Evolutionary conservation across 2,888 invertebrate species (phyloP).

Genomic region (Crematogaster levior): DNA sequence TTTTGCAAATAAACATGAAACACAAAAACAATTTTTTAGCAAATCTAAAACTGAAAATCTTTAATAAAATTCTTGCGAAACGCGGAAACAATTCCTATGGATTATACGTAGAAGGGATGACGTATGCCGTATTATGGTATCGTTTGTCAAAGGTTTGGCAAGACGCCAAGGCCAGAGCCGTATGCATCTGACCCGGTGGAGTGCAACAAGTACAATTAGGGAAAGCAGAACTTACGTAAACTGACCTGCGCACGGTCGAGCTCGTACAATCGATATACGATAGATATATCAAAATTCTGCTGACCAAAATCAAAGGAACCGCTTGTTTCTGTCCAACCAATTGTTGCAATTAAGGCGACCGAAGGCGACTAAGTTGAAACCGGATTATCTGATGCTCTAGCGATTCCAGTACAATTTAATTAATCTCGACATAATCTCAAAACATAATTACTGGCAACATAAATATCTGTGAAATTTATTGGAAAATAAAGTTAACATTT

Average conservation of each 20-base stretch:
- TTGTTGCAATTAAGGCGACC: no score
- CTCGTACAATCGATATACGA: conserved; percentile 65
- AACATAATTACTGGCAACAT: neutral
- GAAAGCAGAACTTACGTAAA: conserved; percentile 72
- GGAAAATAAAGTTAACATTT: neutral
- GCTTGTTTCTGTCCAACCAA: conserved; percentile 12
- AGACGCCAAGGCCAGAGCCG: conserved; percentile 67
- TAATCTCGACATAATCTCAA: conserved; percentile 5
- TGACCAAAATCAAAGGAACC: conserved; percentile 59
- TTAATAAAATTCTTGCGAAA: neutral
- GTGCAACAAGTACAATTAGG: conserved; percentile 81
- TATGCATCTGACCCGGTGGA: conserved; percentile 68
- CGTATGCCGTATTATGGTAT: conserved; percentile 44
- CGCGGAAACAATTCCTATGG: neutral
- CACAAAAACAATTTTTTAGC: no score
- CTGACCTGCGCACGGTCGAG: conserved; percentile 71
- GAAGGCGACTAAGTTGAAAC: conserved; percentile 16
- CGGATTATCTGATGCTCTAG: conserved; percentile 7
- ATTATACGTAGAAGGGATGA: conserved; percentile 26
- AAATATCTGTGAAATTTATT: neutral
- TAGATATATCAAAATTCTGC: conserved; percentile 56
- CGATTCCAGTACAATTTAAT: conserved; percentile 7
- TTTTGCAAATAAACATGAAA: neutral
- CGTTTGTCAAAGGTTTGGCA: conserved; percentile 76
- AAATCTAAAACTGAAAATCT: neutral